Conservation (phyloP, 2,797 vertebrate genomes). For the Pseudocheirus occidentalis region DNA sequence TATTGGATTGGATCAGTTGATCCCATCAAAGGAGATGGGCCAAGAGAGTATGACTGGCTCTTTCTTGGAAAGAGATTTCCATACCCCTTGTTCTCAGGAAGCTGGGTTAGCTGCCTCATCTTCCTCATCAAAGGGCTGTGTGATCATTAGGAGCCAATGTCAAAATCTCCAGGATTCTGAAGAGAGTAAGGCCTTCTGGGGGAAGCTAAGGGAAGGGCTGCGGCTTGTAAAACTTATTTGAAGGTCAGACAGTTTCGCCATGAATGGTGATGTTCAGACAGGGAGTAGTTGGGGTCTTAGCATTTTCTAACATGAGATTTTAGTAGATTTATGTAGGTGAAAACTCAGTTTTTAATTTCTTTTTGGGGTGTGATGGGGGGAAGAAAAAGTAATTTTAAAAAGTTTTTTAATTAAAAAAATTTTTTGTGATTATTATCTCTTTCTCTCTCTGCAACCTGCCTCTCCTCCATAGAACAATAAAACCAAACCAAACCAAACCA, state of each 20-base stretch:
- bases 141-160: neutral
- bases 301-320: conserved; percentile 1
- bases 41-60: neutral
- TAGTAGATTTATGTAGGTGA: neutral
- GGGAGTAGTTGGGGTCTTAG: neutral
- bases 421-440: neutral
- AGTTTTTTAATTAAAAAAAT: neutral
- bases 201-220: neutral
- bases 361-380: neutral
- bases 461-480: neutral
- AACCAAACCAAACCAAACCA: neutral
- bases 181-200: neutral
- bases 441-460: neutral
- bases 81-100: neutral
- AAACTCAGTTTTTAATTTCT: neutral
- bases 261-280: neutral
- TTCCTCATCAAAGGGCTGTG: neutral
- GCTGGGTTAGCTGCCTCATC: neutral
- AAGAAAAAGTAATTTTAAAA: neutral
- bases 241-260: no score
- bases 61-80: neutral
- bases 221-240: neutral
- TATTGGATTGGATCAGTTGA: neutral
- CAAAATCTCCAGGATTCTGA: neutral
- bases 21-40: neutral